A percentile compares a stretch with the other conserved stretches of the same genome.
phyloP scores from a whole-genome alignment of 2,113 vertebrate species.

The Plectropomus leopardus region DNA sequence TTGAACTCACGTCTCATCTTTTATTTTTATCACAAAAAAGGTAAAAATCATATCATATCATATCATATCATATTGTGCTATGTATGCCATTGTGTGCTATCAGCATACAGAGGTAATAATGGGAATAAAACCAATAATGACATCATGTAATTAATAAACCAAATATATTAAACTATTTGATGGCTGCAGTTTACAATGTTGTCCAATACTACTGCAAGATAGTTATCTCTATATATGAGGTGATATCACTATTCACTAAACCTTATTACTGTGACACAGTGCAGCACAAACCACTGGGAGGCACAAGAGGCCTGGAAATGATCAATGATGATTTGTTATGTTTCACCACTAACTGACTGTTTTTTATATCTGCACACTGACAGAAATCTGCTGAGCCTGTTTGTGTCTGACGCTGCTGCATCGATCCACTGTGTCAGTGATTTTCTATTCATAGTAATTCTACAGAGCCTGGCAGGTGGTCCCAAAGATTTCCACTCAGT shows the following conservation, averaged over 20 bases:
- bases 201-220: not conserved
- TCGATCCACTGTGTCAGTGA: not conserved
- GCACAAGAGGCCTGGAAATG: constrained; percentile 37
- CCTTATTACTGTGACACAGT: not conserved
- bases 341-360: not conserved
- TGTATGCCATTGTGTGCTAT: not conserved
- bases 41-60: not conserved
- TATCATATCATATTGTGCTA: too few species aligned
- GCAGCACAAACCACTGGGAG: constrained; percentile 39
- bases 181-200: not conserved
- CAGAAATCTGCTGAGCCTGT: not conserved
- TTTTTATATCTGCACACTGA: not conserved
- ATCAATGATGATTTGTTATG: too few species aligned
- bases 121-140: not conserved
- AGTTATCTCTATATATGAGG: not conserved
- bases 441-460: not conserved
- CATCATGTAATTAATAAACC: not conserved
- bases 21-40: not conserved
- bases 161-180: not conserved
- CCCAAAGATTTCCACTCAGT: not conserved
- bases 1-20: not conserved
- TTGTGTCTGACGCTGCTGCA: too few species aligned
- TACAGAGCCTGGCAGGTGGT: not conserved
- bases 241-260: not conserved
- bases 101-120: not conserved